Conservation (phyloP, 2,797 vertebrate genomes). For the Pseudochirops corinnae region DNA sequence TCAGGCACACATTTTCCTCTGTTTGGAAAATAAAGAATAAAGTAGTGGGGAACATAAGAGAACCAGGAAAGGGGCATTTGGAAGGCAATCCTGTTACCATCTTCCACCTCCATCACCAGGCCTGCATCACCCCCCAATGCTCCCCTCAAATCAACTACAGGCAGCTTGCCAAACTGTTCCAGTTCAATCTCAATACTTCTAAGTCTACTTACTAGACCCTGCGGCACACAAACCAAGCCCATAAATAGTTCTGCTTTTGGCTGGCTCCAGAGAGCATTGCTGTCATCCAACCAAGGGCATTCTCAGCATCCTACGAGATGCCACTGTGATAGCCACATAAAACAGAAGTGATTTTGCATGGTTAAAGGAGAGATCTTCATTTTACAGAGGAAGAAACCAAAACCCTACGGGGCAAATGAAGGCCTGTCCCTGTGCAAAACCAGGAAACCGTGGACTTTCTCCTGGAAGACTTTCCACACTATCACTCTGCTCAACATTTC, state of each 20-base stretch:
- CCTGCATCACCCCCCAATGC: background rate
- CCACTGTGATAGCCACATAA: background rate
- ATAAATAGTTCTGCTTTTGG: conserved; percentile 52
- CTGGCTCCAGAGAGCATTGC: conserved; percentile 14
- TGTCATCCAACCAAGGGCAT: conserved; percentile 49
- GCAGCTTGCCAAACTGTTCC: background rate
- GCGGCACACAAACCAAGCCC: conserved; percentile 53
- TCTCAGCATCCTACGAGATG: conserved; percentile 27
- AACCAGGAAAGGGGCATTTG: background rate
- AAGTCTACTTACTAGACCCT: conserved; percentile 7
- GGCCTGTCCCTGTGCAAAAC: background rate
- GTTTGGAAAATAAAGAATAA: background rate
- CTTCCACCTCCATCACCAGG: conserved; percentile 18
- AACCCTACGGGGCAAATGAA: background rate
- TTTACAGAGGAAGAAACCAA: background rate
- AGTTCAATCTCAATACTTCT: background rate
- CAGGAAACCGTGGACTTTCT: background rate
- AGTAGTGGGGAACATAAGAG: background rate
- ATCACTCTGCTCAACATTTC: background rate
- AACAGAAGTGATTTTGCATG: background rate
- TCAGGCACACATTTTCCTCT: conserved; percentile 20
- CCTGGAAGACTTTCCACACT: background rate
- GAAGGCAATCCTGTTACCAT: conserved; percentile 38
- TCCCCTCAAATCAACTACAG: background rate
- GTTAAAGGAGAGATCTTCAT: background rate